Conservation (phyloP, 2,113 vertebrate genomes). For the Tinamus guttatus region DNA sequence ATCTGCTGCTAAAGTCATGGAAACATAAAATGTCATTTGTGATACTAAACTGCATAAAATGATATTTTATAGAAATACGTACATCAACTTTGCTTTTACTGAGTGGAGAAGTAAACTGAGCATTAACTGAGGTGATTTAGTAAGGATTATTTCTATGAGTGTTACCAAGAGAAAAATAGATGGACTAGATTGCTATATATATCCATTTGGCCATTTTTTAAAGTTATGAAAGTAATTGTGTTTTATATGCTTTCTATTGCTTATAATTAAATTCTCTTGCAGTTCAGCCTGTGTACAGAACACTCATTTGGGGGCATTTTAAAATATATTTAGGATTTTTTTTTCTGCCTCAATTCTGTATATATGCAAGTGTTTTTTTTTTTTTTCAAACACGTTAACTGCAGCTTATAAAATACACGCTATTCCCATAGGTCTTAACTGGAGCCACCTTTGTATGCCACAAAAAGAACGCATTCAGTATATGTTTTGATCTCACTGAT, state of each 20-base stretch:
- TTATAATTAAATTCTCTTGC: neutral
- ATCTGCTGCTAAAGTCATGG: neutral
- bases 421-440: neutral
- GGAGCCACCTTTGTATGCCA: rapidly evolving
- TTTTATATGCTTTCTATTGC: neutral
- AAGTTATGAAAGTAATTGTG: neutral
- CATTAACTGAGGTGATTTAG: neutral
- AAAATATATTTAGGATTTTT: neutral
- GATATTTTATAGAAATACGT: neutral
- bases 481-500: neutral
- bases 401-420: neutral
- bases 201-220: neutral
- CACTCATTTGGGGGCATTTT: neutral
- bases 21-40: neutral
- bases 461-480: neutral
- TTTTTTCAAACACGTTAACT: neutral
- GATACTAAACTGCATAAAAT: neutral
- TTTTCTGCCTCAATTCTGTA: neutral
- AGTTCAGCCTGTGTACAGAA: neutral
- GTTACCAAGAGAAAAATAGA: neutral
- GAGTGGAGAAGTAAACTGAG: neutral
- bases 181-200: neutral
- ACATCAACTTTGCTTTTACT: neutral
- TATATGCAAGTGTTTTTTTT: neutral
- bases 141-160: neutral